Evolutionary conservation across 1,140 invertebrate species (phyloP).

Genomic region (Philotrypesis tridentata): DNA sequence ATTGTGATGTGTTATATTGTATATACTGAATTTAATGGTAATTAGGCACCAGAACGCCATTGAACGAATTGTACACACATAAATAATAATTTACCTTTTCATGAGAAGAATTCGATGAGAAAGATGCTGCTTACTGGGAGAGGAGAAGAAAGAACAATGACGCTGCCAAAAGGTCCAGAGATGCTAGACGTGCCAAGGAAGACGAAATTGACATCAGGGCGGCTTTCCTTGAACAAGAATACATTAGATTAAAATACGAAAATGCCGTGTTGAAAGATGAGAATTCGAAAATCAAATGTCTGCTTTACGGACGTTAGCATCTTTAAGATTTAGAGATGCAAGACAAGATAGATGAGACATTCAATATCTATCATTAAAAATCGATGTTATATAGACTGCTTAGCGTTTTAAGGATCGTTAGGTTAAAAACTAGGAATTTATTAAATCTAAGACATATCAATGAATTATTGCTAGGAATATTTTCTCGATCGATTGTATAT

Average conservation of each 20-base stretch:
- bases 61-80: neutral
- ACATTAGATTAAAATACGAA: slow-evolving; percentile 79
- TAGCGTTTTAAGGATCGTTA: neutral
- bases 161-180: slow-evolving; percentile 94
- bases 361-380: slow-evolving; percentile 11
- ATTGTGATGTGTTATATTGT: neutral
- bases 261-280: slow-evolving; percentile 77
- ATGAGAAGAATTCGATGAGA: too few species aligned
- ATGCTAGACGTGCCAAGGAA: slow-evolving; percentile 91
- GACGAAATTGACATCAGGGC: slow-evolving; percentile 93
- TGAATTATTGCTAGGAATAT: neutral
- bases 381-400: slow-evolving; percentile 15
- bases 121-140: slow-evolving; percentile 91
- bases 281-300: slow-evolving; percentile 75
- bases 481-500: neutral
- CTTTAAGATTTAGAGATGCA: neutral
- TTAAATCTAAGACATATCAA: neutral
- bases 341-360: neutral
- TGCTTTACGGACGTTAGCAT: slow-evolving; percentile 69
- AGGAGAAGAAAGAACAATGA: slow-evolving; percentile 94
- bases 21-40: neutral
- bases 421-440: neutral
- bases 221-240: slow-evolving; percentile 89
- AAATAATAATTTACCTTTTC: slow-evolving; percentile 16
- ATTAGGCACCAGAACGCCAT: neutral